Base-by-base conservation (phyloP, 2,113 vertebrate species). In the Promerops cafer region DNA sequence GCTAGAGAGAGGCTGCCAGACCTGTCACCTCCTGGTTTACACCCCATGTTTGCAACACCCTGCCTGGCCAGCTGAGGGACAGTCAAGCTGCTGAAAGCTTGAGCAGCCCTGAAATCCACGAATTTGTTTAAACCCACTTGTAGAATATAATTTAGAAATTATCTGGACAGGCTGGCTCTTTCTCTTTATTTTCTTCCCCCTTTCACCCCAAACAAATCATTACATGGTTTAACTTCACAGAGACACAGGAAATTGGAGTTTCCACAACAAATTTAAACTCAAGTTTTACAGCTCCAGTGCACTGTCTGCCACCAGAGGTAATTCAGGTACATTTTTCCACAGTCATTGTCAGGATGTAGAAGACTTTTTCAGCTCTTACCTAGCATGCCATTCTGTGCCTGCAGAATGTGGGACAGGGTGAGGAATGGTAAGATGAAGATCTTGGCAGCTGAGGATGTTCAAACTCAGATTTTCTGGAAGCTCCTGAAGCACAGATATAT, bases 381-480 rank as follows among this genome's bases (percentile, higher is more conserved):
- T 37, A 37, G 65, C n/a, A 31, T 39, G 74, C 11, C 4, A 16
- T 75, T 89, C 56, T 45, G 10, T 37, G 23, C 39, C 52, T 89
- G 33, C 33, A 57, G 17, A 85, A 72, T 28, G 37, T 85, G 54
- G 40, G 40, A 57, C 40, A 53, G 44, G 7, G 31, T 71, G 65
- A 61, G 18, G 69, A 69, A 49, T 1, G 2, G 23, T n/a, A 65
- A 69, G 40, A 92, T 76, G 7, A 90, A 69, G 57, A 76, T 61
- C 50, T 93, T 94, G 88, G 85, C 79, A 94, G n/a, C 61, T 37
- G 40, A 80, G 7, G 50, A 33, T 2, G 0, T 49, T 87, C 53
- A 82, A 60, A 35, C 26, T 56, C 44, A 89, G 57, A 65, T 72
- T 74, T 93, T 33, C 53, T 94, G 57, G 65, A 82, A 94, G 76